Conservation (phyloP, 2,113 vertebrate genomes). For the Chaetodon auriga region DNA sequence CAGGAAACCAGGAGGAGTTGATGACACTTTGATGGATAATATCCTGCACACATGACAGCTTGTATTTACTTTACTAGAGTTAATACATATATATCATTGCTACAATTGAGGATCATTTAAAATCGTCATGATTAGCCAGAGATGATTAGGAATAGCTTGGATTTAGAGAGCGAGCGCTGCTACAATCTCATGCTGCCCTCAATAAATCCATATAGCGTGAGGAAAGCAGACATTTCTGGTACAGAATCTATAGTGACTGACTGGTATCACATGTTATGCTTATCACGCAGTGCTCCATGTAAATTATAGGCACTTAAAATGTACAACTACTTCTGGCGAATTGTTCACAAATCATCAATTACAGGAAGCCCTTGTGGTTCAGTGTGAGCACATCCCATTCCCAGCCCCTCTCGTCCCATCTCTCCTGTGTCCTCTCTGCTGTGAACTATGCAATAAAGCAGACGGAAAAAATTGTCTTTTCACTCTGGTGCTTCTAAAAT, state of each 20-base stretch:
- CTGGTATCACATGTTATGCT: neutral
- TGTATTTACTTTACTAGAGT: neutral
- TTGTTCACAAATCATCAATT: neutral
- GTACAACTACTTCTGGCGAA: neutral
- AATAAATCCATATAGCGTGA: neutral
- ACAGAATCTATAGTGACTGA: neutral
- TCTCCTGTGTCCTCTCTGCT: neutral
- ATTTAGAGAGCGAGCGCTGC: neutral
- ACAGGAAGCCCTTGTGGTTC: neutral
- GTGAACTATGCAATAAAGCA: constrained; percentile 19
- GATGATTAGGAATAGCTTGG: neutral
- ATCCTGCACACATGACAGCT: neutral
- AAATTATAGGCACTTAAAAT: neutral
- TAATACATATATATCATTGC: neutral
- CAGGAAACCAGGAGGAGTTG: neutral
- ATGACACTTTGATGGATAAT: neutral
- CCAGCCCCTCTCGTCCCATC: neutral
- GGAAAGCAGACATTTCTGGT: neutral
- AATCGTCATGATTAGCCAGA: neutral
- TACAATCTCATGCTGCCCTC: neutral
- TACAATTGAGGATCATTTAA: neutral
- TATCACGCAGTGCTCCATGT: neutral
- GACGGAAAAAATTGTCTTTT: neutral
- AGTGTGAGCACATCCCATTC: neutral
- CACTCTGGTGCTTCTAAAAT: constrained; percentile 16